A percentile compares a stretch with the other conserved stretches of the same genome.
These are phyloP conservation scores for Hirtodrosophila alboralis DNA, from an alignment of 2,888 invertebrate species.

Conservation along the genomic window DNA sequence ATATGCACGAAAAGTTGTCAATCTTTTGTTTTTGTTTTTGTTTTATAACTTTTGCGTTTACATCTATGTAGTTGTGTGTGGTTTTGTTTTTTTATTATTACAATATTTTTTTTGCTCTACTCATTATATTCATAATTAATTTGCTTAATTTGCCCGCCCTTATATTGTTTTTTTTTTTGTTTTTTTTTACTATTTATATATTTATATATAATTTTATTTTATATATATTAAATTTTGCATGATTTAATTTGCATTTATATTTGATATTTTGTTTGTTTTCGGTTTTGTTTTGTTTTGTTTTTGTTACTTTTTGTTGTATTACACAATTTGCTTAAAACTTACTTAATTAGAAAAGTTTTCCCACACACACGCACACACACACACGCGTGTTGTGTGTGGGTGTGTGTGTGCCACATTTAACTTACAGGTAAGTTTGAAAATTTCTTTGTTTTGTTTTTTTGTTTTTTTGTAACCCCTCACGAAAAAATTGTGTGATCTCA, in stretches of 20 bases:
- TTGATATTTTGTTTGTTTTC: slow-evolving; percentile 60
- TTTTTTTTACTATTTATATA: slow-evolving; percentile 60
- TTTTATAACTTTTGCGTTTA: slow-evolving; percentile 48
- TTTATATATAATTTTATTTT: slow-evolving; percentile 54
- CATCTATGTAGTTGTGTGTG: slow-evolving; percentile 60
- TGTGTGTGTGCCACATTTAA: slow-evolving; percentile 57
- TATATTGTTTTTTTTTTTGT: slow-evolving; percentile 61
- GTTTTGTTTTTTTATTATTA: slow-evolving; percentile 45
- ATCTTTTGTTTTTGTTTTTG: slow-evolving; percentile 18
- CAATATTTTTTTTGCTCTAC: slow-evolving; percentile 57
- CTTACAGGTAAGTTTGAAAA: slow-evolving; percentile 71
- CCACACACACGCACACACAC: slow-evolving; percentile 44
- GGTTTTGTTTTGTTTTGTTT: slow-evolving; percentile 37
- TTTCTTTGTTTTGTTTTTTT: slow-evolving; percentile 26
- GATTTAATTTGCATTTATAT: slow-evolving; percentile 61
- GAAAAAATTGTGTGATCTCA: slow-evolving; percentile 65
- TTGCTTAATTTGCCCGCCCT: slow-evolving; percentile 76
- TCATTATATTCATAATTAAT: slow-evolving; percentile 74
- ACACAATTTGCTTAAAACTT: slow-evolving; percentile 66
- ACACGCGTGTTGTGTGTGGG: slow-evolving; percentile 29
- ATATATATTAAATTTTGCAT: slow-evolving; percentile 63
- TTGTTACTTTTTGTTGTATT: slow-evolving; percentile 49
- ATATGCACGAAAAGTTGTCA: slow-evolving; percentile 66
- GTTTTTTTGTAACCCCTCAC: slow-evolving; percentile 51
- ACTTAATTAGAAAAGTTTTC: slow-evolving; percentile 73